Conservation (phyloP, 2,797 vertebrate genomes). For the Acanthurus leucopareius region DNA sequence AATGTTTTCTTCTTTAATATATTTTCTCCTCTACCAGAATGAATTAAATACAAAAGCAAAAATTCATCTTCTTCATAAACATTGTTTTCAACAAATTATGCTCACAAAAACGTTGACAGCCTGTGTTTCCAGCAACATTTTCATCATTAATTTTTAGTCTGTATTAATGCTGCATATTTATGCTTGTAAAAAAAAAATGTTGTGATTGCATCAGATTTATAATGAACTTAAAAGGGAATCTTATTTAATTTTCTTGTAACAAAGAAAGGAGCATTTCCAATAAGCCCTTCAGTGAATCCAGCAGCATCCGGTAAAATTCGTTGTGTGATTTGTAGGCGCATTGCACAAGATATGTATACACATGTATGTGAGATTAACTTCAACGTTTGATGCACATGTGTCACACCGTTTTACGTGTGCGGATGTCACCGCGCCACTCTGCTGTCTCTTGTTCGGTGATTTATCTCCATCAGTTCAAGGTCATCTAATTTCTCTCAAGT, state of each 20-base stretch:
- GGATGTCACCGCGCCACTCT: slow-evolving; percentile 62
- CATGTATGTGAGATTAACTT: slow-evolving; percentile 55
- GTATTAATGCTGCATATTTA: slow-evolving; percentile 32
- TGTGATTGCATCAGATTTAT: slow-evolving; percentile 27
- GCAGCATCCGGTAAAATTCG: slow-evolving; percentile 3
- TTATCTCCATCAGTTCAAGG: slow-evolving; percentile 77
- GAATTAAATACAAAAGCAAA: slow-evolving; percentile 33
- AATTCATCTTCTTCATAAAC: slow-evolving; percentile 25
- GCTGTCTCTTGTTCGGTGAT: slow-evolving; percentile 66
- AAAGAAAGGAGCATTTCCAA: slow-evolving; percentile 4
- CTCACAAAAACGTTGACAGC: neutral
- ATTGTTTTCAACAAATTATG: neutral
- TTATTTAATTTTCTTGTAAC: slow-evolving; percentile 18
- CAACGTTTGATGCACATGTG: slow-evolving; percentile 43
- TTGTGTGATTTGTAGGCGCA: slow-evolving; percentile 30
- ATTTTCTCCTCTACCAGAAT: neutral
- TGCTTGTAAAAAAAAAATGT: neutral
- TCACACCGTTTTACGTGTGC: slow-evolving; percentile 57
- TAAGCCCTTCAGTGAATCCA: slow-evolving; percentile 10
- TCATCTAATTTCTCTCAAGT: slow-evolving; percentile 77
- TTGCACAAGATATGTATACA: slow-evolving; percentile 12
- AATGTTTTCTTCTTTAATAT: neutral
- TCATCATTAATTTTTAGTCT: slow-evolving; percentile 1
- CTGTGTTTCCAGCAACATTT: slow-evolving; percentile 10
- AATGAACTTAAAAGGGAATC: slow-evolving; percentile 22